Conservation (phyloP, 2,113 vertebrate genomes). For the Castor canadensis region DNA sequence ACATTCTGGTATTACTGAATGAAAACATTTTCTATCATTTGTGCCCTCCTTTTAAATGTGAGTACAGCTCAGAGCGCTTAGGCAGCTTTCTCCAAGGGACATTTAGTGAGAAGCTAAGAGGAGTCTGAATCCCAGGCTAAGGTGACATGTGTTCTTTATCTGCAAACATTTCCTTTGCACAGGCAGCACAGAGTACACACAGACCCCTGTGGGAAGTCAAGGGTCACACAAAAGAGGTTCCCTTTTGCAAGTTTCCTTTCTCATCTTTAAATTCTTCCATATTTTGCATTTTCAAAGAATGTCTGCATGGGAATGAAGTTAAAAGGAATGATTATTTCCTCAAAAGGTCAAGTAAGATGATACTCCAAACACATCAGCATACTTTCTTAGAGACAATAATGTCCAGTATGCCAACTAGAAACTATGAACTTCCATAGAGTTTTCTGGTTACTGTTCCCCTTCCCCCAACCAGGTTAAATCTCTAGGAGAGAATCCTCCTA, state of each 20-base stretch:
- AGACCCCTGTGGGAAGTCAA: not conserved
- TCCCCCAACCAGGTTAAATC: not conserved
- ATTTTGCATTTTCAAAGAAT: not conserved
- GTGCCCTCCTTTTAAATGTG: not conserved
- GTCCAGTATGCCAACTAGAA: not conserved
- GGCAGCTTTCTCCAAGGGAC: not conserved
- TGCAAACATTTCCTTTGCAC: not conserved
- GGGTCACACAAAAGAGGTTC: not conserved
- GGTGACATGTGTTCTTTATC: not conserved
- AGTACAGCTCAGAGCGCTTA: not conserved
- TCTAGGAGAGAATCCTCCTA: not conserved
- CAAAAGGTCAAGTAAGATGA: not conserved
- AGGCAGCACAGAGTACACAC: not conserved
- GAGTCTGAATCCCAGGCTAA: not conserved
- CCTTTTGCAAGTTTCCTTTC: not conserved
- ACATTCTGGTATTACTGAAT: not conserved
- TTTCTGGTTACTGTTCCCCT: not conserved
- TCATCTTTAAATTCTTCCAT: not conserved
- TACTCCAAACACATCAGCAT: not conserved
- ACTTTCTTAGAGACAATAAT: constrained; percentile 25
- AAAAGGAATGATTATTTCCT: not conserved
- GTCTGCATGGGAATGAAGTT: not conserved
- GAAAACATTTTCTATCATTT: not conserved
- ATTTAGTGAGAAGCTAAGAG: not conserved
- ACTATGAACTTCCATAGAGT: not conserved